Evolutionary conservation across 2,888 invertebrate genomes (phyloP), one percentile per base, ranked within the genome.

Genomic region (Drosophila differens): DNA sequence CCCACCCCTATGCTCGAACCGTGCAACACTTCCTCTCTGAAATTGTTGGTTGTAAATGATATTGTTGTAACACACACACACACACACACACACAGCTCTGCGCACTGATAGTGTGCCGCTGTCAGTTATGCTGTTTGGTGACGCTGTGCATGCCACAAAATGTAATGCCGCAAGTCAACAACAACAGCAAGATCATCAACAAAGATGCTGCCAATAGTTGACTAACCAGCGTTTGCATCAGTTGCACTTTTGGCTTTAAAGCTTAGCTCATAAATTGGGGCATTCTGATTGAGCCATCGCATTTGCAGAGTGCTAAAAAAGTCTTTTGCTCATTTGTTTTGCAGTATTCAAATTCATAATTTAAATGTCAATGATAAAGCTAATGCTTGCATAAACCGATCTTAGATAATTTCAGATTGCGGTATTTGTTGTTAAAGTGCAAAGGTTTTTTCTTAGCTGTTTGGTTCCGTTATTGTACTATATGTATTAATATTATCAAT

Each of bases 41-140:
- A 71, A 74, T 81, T 76, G 74, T 73, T 77, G 70, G 84, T 82
- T 89, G 85, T 89, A 85, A 85, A 79, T 89, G 86, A 85, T 85
- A 85, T 82, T 83, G 85, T 83, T 74, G 86, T 82, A 73, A 83
- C 78, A 83, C 84, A 70, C 60, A 54, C 51, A 51, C 35, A 33
- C 30, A 64, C 57, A 53, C n/a, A 39, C 32, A 51, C 47, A 28
- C 28, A 28, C 28, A 39, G 47, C 9, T 47, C 16, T 10, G 33
- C 39, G 61, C 5, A 54, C 30, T 47, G 54, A 25, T 70, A 52
- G 28, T 52, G 37, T 64, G 57, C 22, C 55, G 6, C 37, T 58
- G 58, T 44, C 22, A 58, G 58, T 44, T 44, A 41, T 51, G 39
- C 33, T 74, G 59, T 28, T 51, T 39, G 60, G 41, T 66, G 70